A percentile compares a stretch with the other conserved stretches of the same genome.
phyloP scores from a whole-genome alignment of 2,888 invertebrate species.

The Platypus cylindrus region DNA sequence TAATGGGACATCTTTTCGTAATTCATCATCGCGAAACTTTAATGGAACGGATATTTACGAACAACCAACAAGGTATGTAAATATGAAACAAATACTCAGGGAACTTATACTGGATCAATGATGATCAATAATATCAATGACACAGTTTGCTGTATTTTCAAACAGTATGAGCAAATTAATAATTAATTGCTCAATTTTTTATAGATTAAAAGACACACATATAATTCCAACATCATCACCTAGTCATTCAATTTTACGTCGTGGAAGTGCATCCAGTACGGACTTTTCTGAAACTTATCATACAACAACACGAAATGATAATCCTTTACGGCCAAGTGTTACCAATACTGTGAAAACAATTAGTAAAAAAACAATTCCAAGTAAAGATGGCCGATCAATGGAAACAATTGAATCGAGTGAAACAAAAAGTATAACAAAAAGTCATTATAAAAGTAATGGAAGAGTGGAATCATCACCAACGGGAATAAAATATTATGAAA shows the following conservation, averaged over 20 bases:
- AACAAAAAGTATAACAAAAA: slow-evolving; percentile 56
- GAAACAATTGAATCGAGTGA: slow-evolving; percentile 61
- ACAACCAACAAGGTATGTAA: slow-evolving; percentile 32
- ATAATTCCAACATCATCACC: slow-evolving; percentile 31
- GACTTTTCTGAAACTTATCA: slow-evolving; percentile 61
- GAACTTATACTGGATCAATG: no score
- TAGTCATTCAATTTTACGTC: slow-evolving; percentile 37
- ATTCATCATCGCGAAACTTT: slow-evolving; percentile 28
- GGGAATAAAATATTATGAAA: slow-evolving; percentile 45
- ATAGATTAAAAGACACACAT: slow-evolving; percentile 26
- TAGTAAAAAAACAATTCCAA: slow-evolving; percentile 54
- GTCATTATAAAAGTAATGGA: slow-evolving; percentile 25
- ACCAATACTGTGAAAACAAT: slow-evolving; percentile 60
- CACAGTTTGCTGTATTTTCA: no score
- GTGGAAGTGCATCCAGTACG: slow-evolving; percentile 55
- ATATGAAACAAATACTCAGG: no score
- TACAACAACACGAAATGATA: slow-evolving; percentile 52
- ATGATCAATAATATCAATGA: no score
- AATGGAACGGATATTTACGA: slow-evolving; percentile 33
- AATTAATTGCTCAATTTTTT: no score
- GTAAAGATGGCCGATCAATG: slow-evolving; percentile 48
- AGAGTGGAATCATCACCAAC: slow-evolving; percentile 19
- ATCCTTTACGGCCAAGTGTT: slow-evolving; percentile 53
- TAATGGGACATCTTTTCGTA: slow-evolving; percentile 23
- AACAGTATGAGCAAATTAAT: no score